Percentiles rank a stretch among this genome's conserved stretches.
Conservation (phyloP, 2,888 invertebrate species). For the Melieria picta region DNA sequence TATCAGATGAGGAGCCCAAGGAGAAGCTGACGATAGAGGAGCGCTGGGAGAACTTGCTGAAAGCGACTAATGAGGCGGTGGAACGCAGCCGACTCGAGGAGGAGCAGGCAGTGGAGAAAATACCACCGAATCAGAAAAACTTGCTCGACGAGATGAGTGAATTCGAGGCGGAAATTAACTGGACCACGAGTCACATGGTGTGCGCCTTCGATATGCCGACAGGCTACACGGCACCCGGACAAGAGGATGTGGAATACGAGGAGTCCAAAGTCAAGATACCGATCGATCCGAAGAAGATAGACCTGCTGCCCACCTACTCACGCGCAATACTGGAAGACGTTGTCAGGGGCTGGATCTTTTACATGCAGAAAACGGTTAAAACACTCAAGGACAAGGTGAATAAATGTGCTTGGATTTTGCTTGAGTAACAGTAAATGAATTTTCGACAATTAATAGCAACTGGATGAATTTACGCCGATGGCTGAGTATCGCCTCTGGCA, state of each 20-base stretch:
- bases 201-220: constrained; percentile 64
- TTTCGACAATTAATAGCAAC: constrained; percentile 62
- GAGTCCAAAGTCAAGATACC: constrained; percentile 61
- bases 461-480: constrained; percentile 80
- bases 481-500: constrained; percentile 90
- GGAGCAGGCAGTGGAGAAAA: constrained; percentile 51
- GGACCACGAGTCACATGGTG: constrained; percentile 64
- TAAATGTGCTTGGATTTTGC: background rate
- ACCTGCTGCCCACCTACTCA: constrained; percentile 57
- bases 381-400: constrained; percentile 54
- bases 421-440: background rate
- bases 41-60: constrained; percentile 70
- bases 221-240: constrained; percentile 62
- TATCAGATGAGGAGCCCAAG: constrained; percentile 46
- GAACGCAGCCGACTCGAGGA: constrained; percentile 59
- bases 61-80: constrained; percentile 67
- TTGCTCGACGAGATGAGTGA: constrained; percentile 66
- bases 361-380: constrained; percentile 65
- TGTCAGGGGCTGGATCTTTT: constrained; percentile 68
- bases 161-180: constrained; percentile 68
- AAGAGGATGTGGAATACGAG: constrained; percentile 63
- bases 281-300: constrained; percentile 58
- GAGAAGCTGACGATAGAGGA: constrained; percentile 68
- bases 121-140: constrained; percentile 56
- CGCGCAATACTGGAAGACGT: constrained; percentile 68